Evolutionary conservation across 2,113 vertebrate genomes (phyloP).

Genomic region (Grus americana): DNA sequence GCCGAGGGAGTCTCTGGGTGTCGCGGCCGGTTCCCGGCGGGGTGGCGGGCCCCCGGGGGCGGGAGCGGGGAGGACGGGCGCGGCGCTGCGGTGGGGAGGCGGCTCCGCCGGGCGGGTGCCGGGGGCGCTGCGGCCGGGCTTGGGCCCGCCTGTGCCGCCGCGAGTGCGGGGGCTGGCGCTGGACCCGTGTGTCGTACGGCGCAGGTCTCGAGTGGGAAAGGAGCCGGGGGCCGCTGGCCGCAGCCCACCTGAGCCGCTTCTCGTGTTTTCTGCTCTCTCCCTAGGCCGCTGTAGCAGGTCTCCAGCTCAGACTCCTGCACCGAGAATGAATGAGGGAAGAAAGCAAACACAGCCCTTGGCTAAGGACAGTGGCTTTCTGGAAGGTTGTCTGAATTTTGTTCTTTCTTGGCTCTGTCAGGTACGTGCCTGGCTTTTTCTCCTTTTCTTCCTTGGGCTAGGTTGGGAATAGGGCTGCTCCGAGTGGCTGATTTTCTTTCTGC

Average conservation of each 20-base stretch:
- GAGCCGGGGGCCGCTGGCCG: neutral
- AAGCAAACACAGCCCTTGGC: neutral
- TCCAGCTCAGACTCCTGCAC: neutral
- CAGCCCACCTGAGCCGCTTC: neutral
- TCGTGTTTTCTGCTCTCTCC: neutral
- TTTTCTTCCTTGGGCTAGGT: no score
- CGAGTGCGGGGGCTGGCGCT: neutral
- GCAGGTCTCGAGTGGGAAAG: fast-evolving
- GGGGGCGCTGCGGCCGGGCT: neutral
- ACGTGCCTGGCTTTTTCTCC: neutral
- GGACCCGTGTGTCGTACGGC: neutral
- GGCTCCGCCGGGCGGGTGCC: neutral
- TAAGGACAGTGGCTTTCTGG: neutral
- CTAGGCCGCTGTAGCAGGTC: neutral
- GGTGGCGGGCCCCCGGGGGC: neutral
- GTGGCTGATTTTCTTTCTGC: neutral
- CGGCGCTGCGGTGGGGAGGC: neutral
- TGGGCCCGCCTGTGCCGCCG: neutral
- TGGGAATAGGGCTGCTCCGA: neutral
- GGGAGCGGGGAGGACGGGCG: neutral
- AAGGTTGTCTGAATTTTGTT: neutral
- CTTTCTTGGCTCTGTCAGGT: neutral
- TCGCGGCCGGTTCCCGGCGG: neutral
- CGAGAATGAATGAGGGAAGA: neutral
- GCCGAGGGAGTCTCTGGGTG: neutral